Conservation (phyloP, 2,113 vertebrate species). For the Ascaphus truei region DNA sequence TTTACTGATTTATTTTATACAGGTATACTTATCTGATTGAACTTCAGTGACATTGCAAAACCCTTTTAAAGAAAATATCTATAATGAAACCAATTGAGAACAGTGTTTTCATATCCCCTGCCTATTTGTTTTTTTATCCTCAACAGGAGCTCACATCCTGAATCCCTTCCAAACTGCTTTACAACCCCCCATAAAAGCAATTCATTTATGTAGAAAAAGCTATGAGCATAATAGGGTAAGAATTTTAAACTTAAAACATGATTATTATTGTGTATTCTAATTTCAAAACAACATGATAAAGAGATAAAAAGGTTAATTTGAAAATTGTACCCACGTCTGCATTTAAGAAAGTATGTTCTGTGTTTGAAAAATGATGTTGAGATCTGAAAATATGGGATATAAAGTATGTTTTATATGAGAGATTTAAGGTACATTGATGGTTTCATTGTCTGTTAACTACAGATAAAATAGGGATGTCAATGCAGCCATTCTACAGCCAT, state of each 20-base stretch:
- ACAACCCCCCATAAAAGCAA: conserved; percentile 20
- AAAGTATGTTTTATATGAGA: too few species aligned
- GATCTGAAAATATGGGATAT: background rate
- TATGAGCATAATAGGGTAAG: conserved; percentile 5
- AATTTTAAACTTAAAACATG: conserved; percentile 29
- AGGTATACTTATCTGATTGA: background rate
- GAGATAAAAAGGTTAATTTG: conserved; percentile 44
- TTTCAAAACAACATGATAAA: conserved; percentile 30
- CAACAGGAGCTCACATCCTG: conserved; percentile 14
- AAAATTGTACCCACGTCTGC: conserved; percentile 36
- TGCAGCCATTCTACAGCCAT: background rate
- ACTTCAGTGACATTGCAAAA: background rate
- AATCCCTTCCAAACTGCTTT: conserved; percentile 36
- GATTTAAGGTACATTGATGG: background rate
- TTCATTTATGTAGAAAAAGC: conserved; percentile 26
- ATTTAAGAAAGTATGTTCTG: background rate
- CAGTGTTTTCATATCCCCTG: background rate
- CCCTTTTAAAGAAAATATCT: conserved; percentile 1
- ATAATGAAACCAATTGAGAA: background rate
- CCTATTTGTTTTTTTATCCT: conserved; percentile 1
- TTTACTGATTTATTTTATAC: background rate
- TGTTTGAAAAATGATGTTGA: conserved; percentile 38
- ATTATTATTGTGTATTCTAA: conserved; percentile 14
- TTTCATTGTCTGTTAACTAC: conserved; percentile 36
- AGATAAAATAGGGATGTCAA: conserved; percentile 34